Evolutionary conservation across 2,888 invertebrate genomes (phyloP).

Genomic region (Drosophila emarginata): DNA sequence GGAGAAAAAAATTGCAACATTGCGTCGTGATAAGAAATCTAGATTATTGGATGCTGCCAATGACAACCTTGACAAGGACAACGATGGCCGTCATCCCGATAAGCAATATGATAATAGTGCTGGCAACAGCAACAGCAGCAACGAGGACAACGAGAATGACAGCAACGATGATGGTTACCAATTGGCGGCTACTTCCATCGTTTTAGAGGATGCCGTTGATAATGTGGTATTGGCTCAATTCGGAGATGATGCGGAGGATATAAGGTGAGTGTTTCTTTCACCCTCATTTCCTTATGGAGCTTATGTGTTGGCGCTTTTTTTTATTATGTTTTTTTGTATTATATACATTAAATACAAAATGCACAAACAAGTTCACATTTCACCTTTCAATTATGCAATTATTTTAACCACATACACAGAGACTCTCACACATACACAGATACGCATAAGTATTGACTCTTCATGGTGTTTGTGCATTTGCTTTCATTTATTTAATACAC

Average conservation of each 20-base stretch:
- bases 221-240: conserved; percentile 62
- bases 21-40: conserved; percentile 82
- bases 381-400: conserved; percentile 45
- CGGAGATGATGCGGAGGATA: conserved; percentile 75
- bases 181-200: conserved; percentile 38
- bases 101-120: conserved; percentile 55
- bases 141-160: conserved; percentile 52
- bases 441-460: conserved; percentile 21
- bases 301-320: conserved; percentile 40
- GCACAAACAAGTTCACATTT: conserved; percentile 68
- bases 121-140: conserved; percentile 46
- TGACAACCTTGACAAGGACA: conserved; percentile 76
- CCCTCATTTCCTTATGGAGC: neutral
- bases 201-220: conserved; percentile 64
- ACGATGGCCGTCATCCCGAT: conserved; percentile 63
- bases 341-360: conserved; percentile 49
- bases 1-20: conserved; percentile 91
- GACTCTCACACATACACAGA: conserved; percentile 23
- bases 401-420: conserved; percentile 40
- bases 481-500: conserved; percentile 36
- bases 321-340: conserved; percentile 65
- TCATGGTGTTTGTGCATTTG: conserved; percentile 63
- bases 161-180: conserved; percentile 50
- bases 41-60: conserved; percentile 80
- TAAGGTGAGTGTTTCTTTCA: conserved; percentile 69